Conservation (phyloP, 2,797 vertebrate species). For the Melanotaenia parkinsoni region DNA sequence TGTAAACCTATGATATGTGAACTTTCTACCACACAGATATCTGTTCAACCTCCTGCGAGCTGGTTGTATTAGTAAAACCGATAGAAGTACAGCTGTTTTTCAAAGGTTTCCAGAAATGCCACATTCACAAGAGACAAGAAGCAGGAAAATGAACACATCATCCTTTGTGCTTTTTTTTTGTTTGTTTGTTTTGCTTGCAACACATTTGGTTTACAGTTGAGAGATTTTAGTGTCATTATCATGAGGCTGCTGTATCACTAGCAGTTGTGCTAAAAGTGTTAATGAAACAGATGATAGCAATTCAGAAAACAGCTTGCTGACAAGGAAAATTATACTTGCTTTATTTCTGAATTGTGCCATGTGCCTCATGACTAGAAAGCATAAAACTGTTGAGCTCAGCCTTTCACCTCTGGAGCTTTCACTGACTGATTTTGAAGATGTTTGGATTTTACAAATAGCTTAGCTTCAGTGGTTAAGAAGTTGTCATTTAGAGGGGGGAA, state of each 20-base stretch:
- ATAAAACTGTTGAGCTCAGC: neutral
- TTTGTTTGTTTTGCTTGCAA: neutral
- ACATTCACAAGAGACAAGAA: neutral
- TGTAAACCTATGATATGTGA: conserved; percentile 5
- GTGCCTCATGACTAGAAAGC: neutral
- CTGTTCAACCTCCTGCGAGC: neutral
- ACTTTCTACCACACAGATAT: neutral
- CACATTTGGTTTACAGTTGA: neutral
- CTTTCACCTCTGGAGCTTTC: neutral
- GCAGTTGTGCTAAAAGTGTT: neutral
- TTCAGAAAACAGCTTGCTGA: neutral
- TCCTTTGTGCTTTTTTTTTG: neutral
- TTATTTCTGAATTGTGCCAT: neutral
- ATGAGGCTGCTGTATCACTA: neutral
- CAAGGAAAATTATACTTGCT: neutral
- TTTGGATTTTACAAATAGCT: neutral
- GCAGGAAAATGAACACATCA: neutral
- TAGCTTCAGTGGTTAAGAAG: neutral
- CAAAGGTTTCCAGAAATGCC: neutral
- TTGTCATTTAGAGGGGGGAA: conserved; percentile 1
- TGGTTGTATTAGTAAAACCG: neutral
- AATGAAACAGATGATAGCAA: neutral
- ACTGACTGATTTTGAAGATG: neutral
- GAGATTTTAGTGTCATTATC: neutral
- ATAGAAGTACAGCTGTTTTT: neutral